Percentiles rank a stretch among this genome's conserved stretches.
Evolutionary conservation across 1,140 invertebrate species (phyloP).

Genomic region (Drosophila willistoni): DNA sequence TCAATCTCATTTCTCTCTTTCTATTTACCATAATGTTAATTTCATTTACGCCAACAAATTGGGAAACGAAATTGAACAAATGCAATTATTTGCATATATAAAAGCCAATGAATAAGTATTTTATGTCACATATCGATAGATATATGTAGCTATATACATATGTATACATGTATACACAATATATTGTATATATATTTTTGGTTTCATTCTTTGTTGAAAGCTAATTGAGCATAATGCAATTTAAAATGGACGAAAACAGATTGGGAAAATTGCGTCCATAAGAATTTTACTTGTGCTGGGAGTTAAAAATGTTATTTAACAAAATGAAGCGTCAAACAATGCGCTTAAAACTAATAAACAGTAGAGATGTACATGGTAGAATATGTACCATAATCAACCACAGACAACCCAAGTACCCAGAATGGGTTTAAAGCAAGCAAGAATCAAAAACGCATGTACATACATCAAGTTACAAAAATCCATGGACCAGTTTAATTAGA

Average conservation of each 20-base stretch:
- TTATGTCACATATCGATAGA: neutral
- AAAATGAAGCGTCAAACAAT: conserved; percentile 51
- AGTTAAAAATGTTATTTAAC: conserved; percentile 15
- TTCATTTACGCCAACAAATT: conserved; percentile 8
- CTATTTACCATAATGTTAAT: conserved; percentile 3
- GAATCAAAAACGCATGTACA: too few relatives aligned
- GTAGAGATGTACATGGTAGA: conserved; percentile 16
- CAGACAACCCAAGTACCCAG: neutral
- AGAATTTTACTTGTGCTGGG: conserved; percentile 39
- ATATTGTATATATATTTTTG: neutral
- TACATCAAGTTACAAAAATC: too few relatives aligned
- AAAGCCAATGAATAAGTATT: conserved; percentile 4
- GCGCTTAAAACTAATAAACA: conserved; percentile 78
- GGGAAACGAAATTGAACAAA: neutral
- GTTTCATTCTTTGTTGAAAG: neutral
- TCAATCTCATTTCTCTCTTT: too few relatives aligned
- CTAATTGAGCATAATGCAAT: conserved; percentile 9
- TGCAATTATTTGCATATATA: conserved; percentile 9
- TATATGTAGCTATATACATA: neutral
- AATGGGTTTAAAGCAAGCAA: too few relatives aligned
- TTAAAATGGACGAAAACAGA: neutral
- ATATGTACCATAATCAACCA: neutral
- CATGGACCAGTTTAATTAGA: too few relatives aligned
- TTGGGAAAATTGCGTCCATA: conserved; percentile 34
- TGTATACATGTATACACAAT: neutral